Conservation (phyloP, 2,888 invertebrate genomes). For the Mythimna loreyi region DNA sequence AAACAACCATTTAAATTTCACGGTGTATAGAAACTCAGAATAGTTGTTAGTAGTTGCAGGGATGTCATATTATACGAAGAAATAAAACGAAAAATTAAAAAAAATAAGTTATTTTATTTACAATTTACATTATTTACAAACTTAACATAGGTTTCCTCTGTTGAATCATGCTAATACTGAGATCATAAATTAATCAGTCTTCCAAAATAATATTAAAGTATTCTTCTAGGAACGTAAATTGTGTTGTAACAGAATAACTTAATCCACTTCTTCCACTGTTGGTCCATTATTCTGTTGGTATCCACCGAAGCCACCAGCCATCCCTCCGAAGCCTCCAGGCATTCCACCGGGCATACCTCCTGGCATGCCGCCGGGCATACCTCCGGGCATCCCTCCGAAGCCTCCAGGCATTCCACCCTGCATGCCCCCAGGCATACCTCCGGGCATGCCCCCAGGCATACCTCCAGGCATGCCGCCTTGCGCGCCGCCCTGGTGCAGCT, state of each 20-base stretch:
- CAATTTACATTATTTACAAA: slow-evolving; percentile 10
- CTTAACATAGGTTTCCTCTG: slow-evolving; percentile 16
- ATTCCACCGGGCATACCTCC: slow-evolving; percentile 52
- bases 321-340: slow-evolving; percentile 16
- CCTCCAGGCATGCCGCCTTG: slow-evolving; percentile 2
- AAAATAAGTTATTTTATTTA: neutral
- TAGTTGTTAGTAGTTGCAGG: no score
- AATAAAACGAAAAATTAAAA: slow-evolving; percentile 4
- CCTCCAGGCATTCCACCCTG: slow-evolving; percentile 51
- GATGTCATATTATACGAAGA: neutral
- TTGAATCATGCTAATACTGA: slow-evolving; percentile 16
- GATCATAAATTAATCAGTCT: slow-evolving; percentile 46
- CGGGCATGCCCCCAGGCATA: slow-evolving; percentile 21
- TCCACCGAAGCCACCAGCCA: slow-evolving; percentile 46
- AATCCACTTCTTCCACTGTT: slow-evolving; percentile 81
- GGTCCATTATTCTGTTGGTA: slow-evolving; percentile 71
- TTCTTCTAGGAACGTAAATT: no score
- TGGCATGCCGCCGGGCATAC: neutral
- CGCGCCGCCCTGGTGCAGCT: slow-evolving; percentile 89
- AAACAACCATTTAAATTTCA: no score
- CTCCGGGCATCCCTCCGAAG: slow-evolving; percentile 28
- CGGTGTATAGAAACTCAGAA: no score
- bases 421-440: slow-evolving; percentile 43
- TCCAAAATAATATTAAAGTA: no score
- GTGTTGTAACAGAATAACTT: no score